These are phyloP conservation scores for Lithobius niger DNA, from an alignment of 1,140 invertebrate genomes.

Conservation along the genomic window DNA sequence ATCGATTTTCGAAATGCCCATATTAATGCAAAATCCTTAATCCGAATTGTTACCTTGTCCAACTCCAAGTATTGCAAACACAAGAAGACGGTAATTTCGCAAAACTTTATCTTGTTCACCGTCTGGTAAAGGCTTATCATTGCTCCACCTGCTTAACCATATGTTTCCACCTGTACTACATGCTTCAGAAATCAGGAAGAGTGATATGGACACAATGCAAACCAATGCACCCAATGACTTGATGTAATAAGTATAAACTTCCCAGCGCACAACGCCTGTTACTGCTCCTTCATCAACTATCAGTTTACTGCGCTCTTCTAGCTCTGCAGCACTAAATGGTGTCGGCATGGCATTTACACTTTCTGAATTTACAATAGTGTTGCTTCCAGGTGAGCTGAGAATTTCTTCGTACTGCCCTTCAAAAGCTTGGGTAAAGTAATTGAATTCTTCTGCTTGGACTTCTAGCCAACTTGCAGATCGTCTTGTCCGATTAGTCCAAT, in stretches of 20 bases:
- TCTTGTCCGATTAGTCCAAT: too few species aligned
- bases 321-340: too few species aligned
- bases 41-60: neutral
- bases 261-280: neutral
- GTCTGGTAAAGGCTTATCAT: neutral
- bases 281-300: too few species aligned
- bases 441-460: too few species aligned
- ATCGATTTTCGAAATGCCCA: too few species aligned
- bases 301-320: too few species aligned
- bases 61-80: neutral
- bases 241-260: neutral
- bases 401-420: too few species aligned
- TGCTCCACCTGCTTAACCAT: constrained; percentile 7
- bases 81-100: neutral
- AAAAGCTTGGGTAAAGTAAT: too few species aligned
- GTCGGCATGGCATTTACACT: too few species aligned
- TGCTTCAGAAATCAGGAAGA: neutral
- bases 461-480: too few species aligned
- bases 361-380: too few species aligned
- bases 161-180: neutral
- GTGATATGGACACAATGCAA: neutral
- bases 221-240: neutral
- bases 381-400: too few species aligned
- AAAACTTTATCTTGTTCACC: neutral
- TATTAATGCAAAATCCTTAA: neutral